Evolutionary conservation across 2,888 invertebrate species (phyloP).

Genomic region (Cloeon dipterum): DNA sequence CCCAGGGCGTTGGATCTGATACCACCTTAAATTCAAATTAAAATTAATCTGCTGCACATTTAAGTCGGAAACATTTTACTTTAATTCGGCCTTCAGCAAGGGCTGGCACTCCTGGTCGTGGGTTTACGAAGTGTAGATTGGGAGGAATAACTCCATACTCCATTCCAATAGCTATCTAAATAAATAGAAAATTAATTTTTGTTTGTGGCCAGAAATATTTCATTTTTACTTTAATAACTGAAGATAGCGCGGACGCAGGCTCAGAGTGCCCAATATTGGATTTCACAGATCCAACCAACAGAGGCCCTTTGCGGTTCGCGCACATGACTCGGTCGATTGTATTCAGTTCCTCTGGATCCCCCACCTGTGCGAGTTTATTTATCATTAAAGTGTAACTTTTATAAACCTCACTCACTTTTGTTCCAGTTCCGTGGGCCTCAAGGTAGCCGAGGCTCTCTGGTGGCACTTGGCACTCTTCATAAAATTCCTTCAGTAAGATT

Average conservation of each 20-base stretch:
- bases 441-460: slow-evolving; percentile 22
- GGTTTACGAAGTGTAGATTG: slow-evolving; percentile 52
- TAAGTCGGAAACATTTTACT: slow-evolving; percentile 9
- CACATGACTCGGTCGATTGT: slow-evolving; percentile 64
- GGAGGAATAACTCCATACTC: slow-evolving; percentile 60
- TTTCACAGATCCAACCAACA: slow-evolving; percentile 75
- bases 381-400: too few relatives aligned
- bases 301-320: slow-evolving; percentile 43
- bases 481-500: slow-evolving; percentile 27
- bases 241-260: slow-evolving; percentile 61
- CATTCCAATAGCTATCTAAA: slow-evolving; percentile 51
- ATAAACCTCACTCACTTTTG: too few relatives aligned
- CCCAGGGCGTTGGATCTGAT: slow-evolving; percentile 41
- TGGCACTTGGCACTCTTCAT: slow-evolving; percentile 27
- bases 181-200: too few relatives aligned
- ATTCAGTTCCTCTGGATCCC: slow-evolving; percentile 78
- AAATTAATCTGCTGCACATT: background rate
- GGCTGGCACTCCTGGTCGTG: slow-evolving; percentile 26
- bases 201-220: too few relatives aligned
- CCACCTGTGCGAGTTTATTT: slow-evolving; percentile 33
- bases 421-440: slow-evolving; percentile 29
- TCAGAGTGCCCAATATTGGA: slow-evolving; percentile 89
- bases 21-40: slow-evolving; percentile 43
- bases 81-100: slow-evolving; percentile 30
- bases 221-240: slow-evolving; percentile 61